Base-by-base conservation (phyloP, 2,888 invertebrate species). In the Cosmia pyralina region DNA sequence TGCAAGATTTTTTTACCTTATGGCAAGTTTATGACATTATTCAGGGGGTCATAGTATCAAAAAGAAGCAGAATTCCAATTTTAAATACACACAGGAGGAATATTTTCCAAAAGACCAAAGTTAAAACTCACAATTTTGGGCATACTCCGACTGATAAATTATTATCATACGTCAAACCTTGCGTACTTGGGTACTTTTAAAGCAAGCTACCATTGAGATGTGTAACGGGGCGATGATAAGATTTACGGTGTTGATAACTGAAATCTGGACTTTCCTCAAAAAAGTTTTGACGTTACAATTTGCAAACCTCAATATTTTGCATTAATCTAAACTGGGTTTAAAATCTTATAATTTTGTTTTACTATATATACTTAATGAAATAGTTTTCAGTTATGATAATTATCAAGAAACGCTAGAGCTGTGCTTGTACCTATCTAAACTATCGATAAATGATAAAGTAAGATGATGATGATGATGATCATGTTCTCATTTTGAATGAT, bases 381-480 rank as follows among this genome's bases (percentile, higher is more conserved):
- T 19, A 70, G 70, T 46, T 46, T 69, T 71, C 72, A 71, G 13
- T 70, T 38, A 66, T 66, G n/a, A 65, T 69, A 28, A 52, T 71
- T 34, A 53, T 53, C n/a, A 57, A 17, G 48, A 57, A 46, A 15
- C 28, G n/a, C 48, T 71, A 41, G 70, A 48, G 48, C 19, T 71
- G 55, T 38, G 38, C 46, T 46, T 46, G 22, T 53, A 46, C 38
- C 46, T 38, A 72, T n/a, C n/a, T n/a, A n/a, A n/a, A n/a, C 7
- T 48, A 57, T 48, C 48, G 48, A 57, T 28, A 48, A 19, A 22
- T 72, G n/a, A n/a, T n/a, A n/a, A n/a, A n/a, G n/a, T 48, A 19
- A 22, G n/a, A 70, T 17, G 53, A 34, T 34, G 60, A 62, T 28
- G 60, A 60, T 17, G 62, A 44, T 44, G n/a, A n/a, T n/a, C n/a